Evolutionary conservation across 2,113 vertebrate species (phyloP), one percentile per base, ranked within the genome.

Genomic region (Actinemys pallida): DNA sequence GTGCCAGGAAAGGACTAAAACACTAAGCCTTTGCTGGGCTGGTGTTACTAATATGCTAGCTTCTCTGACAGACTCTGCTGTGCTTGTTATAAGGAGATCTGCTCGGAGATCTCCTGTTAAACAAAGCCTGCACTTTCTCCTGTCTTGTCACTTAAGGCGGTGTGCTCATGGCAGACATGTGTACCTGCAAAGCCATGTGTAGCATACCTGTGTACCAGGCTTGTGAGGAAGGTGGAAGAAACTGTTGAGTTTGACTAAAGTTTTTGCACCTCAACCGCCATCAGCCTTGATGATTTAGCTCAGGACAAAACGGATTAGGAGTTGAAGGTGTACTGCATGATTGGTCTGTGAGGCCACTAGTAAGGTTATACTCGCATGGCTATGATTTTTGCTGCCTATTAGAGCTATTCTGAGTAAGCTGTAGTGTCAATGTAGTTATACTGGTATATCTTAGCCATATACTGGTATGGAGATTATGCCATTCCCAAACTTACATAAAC

Each of bases 151-250:
- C 79, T 59, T 49, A 78, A 42, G 24, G 82, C n/a, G 24, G 82
- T 35, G 0, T 11, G 1, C 0, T 3, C 14, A 3, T 0, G 1
- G 90, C 75, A 76, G 42, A 56, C 3, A 1, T 6, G 2, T 3
- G 0, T 2, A 11, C 10, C 35, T 52, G 49, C 1, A 4, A 10
- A 39, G 78, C 50, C 88, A 0, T 3, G 62, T 50, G 50, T 50
- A 45, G 31, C 0, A 0, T 13, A 49, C 25, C 22, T 10, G 10
- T 3, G 5, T 6, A 4, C 8, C 29, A 4, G 13, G 47, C 78
- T 49, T 80, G 47, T 49, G 27, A 47, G 29, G 47, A 50, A 80
- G 17, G 42, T 42, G 42, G 19, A 76, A 76, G 0, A 72, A 62
- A 79, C 84, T 49, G 45, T 75, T 57, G n/a, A 7, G 47, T 25